Conservation (phyloP, 2,113 vertebrate species). For the Myotis brandtii region DNA sequence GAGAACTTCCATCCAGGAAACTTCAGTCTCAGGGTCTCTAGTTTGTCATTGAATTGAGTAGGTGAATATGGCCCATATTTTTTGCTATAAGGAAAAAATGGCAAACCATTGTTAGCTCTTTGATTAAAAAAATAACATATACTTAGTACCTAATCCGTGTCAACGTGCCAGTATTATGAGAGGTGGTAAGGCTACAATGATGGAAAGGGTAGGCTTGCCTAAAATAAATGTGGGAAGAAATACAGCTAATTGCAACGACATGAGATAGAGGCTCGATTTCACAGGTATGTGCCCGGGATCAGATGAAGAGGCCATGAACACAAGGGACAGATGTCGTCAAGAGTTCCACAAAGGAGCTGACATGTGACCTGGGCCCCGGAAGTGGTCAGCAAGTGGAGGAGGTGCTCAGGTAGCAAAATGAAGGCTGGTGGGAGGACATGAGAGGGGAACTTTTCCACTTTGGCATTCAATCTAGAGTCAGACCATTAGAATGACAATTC, state of each 20-base stretch:
- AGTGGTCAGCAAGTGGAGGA: background rate
- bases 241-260: fast-evolving
- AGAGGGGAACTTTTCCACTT: background rate
- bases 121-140: background rate
- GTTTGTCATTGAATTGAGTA: background rate
- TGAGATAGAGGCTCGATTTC: background rate
- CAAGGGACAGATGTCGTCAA: background rate
- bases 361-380: fast-evolving
- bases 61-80: background rate
- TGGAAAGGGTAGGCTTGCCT: background rate
- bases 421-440: background rate
- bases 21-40: background rate
- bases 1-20: background rate
- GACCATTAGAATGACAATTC: background rate
- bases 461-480: background rate
- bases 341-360: background rate
- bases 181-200: background rate
- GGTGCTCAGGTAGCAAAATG: background rate
- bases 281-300: background rate
- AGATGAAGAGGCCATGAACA: fast-evolving
- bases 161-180: background rate
- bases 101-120: background rate
- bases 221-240: background rate
- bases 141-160: fast-evolving
- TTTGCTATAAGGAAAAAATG: background rate